phyloP scores from a whole-genome alignment of 2,888 invertebrate genomes.

The Protophormia terraenovae region DNA sequence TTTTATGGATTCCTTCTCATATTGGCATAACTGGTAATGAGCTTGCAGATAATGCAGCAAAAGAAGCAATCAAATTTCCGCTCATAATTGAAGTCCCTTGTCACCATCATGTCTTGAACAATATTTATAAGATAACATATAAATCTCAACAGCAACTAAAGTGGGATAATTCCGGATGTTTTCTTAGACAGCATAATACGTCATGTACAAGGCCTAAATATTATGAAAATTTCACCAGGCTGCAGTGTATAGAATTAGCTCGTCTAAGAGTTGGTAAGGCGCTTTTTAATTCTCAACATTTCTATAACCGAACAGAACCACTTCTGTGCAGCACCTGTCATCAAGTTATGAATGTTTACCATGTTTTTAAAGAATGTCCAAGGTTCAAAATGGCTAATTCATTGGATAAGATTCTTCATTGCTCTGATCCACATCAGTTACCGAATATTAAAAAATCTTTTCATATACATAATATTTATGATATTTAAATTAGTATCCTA shows the following conservation, averaged over 20 bases:
- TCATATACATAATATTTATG: neutral
- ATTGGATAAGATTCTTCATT: neutral
- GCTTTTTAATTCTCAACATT: neutral
- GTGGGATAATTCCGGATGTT: neutral
- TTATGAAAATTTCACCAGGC: neutral
- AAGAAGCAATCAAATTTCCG: neutral
- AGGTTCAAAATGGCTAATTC: neutral
- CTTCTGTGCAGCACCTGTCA: neutral
- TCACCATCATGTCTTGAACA: neutral
- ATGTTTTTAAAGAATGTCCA: neutral
- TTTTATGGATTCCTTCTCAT: constrained; percentile 10
- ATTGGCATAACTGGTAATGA: constrained; percentile 17
- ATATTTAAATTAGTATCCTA: constrained; percentile 12
- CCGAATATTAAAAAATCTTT: neutral
- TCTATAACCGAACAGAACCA: neutral
- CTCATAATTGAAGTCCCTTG: neutral
- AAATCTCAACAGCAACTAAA: neutral
- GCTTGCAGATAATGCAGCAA: neutral
- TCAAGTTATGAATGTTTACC: neutral
- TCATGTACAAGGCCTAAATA: neutral
- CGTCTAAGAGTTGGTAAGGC: constrained; percentile 1
- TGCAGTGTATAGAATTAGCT: neutral
- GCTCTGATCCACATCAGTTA: neutral
- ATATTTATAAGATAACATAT: neutral
- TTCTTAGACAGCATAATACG: neutral